phyloP scores from a whole-genome alignment of 1,140 invertebrate species.

The Drosophila triauraria region DNA sequence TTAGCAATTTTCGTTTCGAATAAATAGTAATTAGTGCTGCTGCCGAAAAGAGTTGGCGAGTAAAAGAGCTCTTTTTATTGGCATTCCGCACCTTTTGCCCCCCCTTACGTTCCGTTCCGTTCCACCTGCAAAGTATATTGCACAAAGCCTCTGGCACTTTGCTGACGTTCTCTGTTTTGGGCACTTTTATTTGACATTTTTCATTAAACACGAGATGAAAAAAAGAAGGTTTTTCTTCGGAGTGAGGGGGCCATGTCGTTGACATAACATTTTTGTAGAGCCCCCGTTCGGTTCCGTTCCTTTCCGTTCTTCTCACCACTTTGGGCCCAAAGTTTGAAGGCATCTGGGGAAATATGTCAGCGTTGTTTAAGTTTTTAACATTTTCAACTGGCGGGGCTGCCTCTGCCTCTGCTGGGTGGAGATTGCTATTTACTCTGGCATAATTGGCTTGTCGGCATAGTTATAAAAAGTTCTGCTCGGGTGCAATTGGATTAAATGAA shows the following conservation, averaged over 20 bases:
- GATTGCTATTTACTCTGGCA: slow-evolving; percentile 76
- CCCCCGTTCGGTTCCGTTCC: neutral
- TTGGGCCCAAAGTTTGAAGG: slow-evolving; percentile 77
- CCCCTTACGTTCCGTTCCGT: neutral
- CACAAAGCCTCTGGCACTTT: slow-evolving; percentile 77
- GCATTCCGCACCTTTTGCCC: slow-evolving; percentile 10
- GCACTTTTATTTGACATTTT: slow-evolving; percentile 84
- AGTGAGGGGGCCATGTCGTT: slow-evolving; percentile 33
- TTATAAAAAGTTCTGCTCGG: slow-evolving; percentile 66
- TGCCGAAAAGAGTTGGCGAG: slow-evolving; percentile 64
- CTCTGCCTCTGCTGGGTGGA: slow-evolving; percentile 20
- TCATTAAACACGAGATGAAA: slow-evolving; percentile 80
- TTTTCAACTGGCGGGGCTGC: slow-evolving; percentile 53
- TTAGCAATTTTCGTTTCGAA: slow-evolving; percentile 83
- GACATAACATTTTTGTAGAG: slow-evolving; percentile 77
- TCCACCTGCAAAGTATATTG: slow-evolving; percentile 64
- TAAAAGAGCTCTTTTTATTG: slow-evolving; percentile 9
- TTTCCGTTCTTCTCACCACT: slow-evolving; percentile 18
- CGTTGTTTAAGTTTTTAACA: slow-evolving; percentile 82
- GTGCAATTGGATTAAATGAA: slow-evolving; percentile 72
- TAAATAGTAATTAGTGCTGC: slow-evolving; percentile 81
- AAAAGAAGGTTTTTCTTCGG: slow-evolving; percentile 59
- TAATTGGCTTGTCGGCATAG: slow-evolving; percentile 70
- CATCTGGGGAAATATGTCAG: slow-evolving; percentile 81
- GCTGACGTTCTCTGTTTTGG: slow-evolving; percentile 73